A percentile compares a stretch with the other conserved stretches of the same genome.
phyloP scores from a whole-genome alignment of 2,113 vertebrate genomes.

The Hippocampus mohnikei region DNA sequence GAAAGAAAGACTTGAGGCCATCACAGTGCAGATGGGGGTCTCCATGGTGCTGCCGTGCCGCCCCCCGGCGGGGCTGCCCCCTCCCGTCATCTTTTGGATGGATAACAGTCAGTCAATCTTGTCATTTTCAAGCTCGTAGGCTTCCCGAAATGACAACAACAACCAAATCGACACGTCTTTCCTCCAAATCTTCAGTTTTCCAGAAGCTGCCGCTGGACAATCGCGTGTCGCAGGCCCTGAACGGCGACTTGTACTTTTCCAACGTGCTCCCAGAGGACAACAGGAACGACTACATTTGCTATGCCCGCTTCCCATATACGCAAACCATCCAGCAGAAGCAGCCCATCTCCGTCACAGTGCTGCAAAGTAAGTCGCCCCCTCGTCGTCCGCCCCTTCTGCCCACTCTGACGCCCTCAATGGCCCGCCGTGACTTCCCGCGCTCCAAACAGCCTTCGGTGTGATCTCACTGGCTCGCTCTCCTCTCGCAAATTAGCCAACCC shows the following conservation, averaged over 20 bases:
- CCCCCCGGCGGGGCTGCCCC: conserved; percentile 88
- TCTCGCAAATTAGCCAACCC: conserved; percentile 75
- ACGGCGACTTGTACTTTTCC: conserved; percentile 96
- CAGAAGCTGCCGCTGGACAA: conserved; percentile 84
- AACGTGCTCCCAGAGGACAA: conserved; percentile 88
- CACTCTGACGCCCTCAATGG: neutral
- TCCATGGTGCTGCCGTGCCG: conserved; percentile 85
- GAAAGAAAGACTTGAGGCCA: conserved; percentile 88
- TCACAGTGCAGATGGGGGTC: conserved; percentile 79
- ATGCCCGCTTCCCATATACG: conserved; percentile 93
- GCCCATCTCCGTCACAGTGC: conserved; percentile 90
- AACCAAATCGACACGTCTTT: neutral
- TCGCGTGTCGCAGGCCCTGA: conserved; percentile 91
- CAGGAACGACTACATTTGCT: conserved; percentile 94
- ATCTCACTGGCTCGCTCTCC: neutral
- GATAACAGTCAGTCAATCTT: conserved; percentile 85
- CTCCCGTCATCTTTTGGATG: conserved; percentile 98
- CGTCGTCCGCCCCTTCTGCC: neutral
- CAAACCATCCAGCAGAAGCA: conserved; percentile 99
- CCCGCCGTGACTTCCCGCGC: neutral
- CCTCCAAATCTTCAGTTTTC: conserved; percentile 74
- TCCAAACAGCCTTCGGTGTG: neutral
- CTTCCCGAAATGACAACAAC: no score
- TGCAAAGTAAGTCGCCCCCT: conserved; percentile 78
- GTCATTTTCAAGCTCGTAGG: no score